Conservation (phyloP, 2,797 vertebrate species). For the Chromis chromis region DNA sequence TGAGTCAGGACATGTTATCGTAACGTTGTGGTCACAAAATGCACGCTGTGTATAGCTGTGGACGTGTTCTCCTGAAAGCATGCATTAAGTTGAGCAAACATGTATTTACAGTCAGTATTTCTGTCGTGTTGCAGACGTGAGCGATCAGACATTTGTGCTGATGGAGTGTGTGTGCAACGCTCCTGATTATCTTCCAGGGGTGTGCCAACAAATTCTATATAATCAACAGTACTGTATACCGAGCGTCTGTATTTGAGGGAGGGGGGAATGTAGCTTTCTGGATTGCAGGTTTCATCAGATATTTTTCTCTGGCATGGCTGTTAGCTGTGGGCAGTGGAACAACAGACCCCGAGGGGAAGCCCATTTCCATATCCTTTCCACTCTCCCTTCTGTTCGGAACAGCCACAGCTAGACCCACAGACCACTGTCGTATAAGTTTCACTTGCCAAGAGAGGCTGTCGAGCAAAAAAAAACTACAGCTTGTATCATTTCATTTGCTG, state of each 20-base stretch:
- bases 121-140: slow-evolving; percentile 5
- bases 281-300: slow-evolving; percentile 60
- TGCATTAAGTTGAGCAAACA: slow-evolving; percentile 5
- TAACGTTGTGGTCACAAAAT: no score
- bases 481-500: slow-evolving; percentile 63
- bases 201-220: slow-evolving; percentile 57
- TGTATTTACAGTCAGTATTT: not conserved
- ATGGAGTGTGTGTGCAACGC: slow-evolving; percentile 8
- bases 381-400: slow-evolving; percentile 72
- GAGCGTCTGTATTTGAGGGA: slow-evolving; percentile 21
- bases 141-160: slow-evolving; percentile 32
- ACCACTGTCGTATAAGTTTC: slow-evolving; percentile 64
- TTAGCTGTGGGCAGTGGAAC: slow-evolving; percentile 70
- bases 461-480: slow-evolving; percentile 59
- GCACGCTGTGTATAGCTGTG: not conserved
- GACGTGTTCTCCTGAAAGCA: not conserved
- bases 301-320: slow-evolving; percentile 61
- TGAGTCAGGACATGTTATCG: no score
- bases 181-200: slow-evolving; percentile 34
- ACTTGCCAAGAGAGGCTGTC: slow-evolving; percentile 67
- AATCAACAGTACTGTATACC: slow-evolving; percentile 17
- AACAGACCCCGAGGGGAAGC: slow-evolving; percentile 72
- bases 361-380: slow-evolving; percentile 69
- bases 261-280: slow-evolving; percentile 23
- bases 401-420: slow-evolving; percentile 67